These are phyloP conservation scores for Atopsyche davidsoni DNA, from an alignment of 1,140 invertebrate genomes.

Conservation along the genomic window DNA sequence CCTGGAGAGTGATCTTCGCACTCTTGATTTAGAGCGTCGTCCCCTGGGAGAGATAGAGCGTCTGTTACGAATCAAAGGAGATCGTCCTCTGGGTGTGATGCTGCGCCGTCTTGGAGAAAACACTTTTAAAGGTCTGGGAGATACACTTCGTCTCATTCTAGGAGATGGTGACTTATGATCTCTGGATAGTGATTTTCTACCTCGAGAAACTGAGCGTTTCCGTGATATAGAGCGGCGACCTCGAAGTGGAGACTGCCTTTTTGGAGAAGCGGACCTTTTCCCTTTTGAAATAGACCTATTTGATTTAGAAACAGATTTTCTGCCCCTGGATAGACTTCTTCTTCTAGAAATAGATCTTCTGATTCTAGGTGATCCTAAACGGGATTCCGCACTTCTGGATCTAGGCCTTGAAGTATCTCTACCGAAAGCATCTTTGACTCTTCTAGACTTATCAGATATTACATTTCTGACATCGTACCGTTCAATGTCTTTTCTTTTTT, in stretches of 20 bases:
- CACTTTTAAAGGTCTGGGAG: conserved; percentile 18
- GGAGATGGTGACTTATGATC: conserved; percentile 10
- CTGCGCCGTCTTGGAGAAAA: conserved; percentile 22
- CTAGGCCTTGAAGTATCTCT: conserved; percentile 54
- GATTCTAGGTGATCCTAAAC: conserved; percentile 16
- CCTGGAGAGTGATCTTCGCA: conserved; percentile 36
- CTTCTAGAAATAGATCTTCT: conserved; percentile 33
- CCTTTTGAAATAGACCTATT: conserved; percentile 32
- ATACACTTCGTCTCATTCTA: conserved; percentile 15
- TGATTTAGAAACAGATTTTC: conserved; percentile 21
- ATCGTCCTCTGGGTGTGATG: conserved; percentile 18
- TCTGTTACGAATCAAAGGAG: conserved; percentile 19
- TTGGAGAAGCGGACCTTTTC: conserved; percentile 23
- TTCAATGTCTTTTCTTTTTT: conserved; percentile 72
- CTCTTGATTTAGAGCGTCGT: conserved; percentile 28
- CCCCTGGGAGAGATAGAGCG: conserved; percentile 18
- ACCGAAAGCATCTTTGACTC: conserved; percentile 73
- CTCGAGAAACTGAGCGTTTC: conserved; percentile 25
- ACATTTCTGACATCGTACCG: conserved; percentile 75
- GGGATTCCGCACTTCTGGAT: conserved; percentile 25
- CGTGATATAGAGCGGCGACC: conserved; percentile 30
- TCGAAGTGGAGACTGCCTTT: conserved; percentile 9
- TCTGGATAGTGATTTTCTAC: conserved; percentile 32
- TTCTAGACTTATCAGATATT: conserved; percentile 61
- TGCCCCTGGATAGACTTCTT: conserved; percentile 34